These are phyloP conservation scores for Scaptomyza montana DNA, from an alignment of 1,140 invertebrate species.

Conservation along the genomic window DNA sequence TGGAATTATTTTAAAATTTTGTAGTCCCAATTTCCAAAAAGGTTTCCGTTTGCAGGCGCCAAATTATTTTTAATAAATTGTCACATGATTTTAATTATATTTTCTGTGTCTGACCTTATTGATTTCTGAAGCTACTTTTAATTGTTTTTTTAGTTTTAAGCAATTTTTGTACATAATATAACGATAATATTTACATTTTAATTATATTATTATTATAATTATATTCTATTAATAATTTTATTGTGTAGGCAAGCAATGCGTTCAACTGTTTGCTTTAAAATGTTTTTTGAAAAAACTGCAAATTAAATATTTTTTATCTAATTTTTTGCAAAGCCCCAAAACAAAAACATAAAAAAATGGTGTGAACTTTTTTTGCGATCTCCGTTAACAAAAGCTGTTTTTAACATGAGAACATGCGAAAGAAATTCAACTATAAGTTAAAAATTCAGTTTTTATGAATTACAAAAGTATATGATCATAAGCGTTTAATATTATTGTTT, in stretches of 20 bases:
- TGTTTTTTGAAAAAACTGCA: constrained; percentile 81
- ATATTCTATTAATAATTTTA: constrained; percentile 51
- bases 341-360: constrained; percentile 40
- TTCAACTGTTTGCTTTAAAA: constrained; percentile 67
- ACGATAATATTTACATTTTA: constrained; percentile 34
- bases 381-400: constrained; percentile 24
- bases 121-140: constrained; percentile 21
- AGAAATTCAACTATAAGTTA: constrained; percentile 65
- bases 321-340: constrained; percentile 38
- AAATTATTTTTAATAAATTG: constrained; percentile 26
- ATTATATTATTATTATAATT: constrained; percentile 43
- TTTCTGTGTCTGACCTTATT: constrained; percentile 15
- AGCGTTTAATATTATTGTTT: constrained; percentile 67
- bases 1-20: background rate
- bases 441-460: constrained; percentile 79
- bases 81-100: constrained; percentile 14
- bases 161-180: constrained; percentile 69
- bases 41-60: constrained; percentile 35
- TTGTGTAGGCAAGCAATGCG: constrained; percentile 57
- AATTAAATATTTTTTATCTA: constrained; percentile 51
- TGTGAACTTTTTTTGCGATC: constrained; percentile 53
- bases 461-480: constrained; percentile 51
- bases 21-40: constrained; percentile 9
- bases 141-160: constrained; percentile 79
- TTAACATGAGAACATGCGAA: constrained; percentile 11